Evolutionary conservation across 2,113 vertebrate genomes (phyloP), one percentile per base, ranked within the genome.

Genomic region (Rattus norvegicus): DNA sequence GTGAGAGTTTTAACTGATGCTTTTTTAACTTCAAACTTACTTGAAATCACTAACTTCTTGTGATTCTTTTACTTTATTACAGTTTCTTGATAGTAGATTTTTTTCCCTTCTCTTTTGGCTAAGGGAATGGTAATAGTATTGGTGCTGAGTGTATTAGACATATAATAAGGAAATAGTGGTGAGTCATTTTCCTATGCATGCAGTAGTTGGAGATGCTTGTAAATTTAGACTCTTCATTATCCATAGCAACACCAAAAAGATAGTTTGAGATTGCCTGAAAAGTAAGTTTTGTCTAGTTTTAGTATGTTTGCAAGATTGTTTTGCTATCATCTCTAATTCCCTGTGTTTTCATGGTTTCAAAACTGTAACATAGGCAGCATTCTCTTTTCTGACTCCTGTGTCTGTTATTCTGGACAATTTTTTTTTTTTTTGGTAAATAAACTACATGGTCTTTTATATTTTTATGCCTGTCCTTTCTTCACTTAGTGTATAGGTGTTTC

Each of bases 1-100:
- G 17, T 91, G 24, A 59, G 59, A 93, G 52, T 93, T 69, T 92
- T 91, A 95, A 96, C 80, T 63, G 56, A 67, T 65, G 14, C 13
- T 92, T 88, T 76, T 92, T 0, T 86, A 93, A 89, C 69, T 77
- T 94, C 14, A 93, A 30, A 81, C 39, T 67, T 91, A 11, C 65
- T 94, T 76, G 33, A 72, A 95, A 77, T 85, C 72, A 88, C n/a
- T 83, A 76, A 75, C 6, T 43, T 73, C 8, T 43, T 67, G 5
- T 77, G n/a, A 72, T 85, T 81, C 43, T 93, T 56, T 67, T 20
- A 67, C 0, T 2, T 88, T 72, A 70, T 33, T 86, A 4, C 4
- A 4, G 33, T 59, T 86, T 24, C 59, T 22, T 95, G 33, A 63
- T 88, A 92, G 11, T 92, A 63, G 47, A 22, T 90, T 61, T 61